phyloP scores from a whole-genome alignment of 2,888 invertebrate species.

The Bellardia pandia region DNA sequence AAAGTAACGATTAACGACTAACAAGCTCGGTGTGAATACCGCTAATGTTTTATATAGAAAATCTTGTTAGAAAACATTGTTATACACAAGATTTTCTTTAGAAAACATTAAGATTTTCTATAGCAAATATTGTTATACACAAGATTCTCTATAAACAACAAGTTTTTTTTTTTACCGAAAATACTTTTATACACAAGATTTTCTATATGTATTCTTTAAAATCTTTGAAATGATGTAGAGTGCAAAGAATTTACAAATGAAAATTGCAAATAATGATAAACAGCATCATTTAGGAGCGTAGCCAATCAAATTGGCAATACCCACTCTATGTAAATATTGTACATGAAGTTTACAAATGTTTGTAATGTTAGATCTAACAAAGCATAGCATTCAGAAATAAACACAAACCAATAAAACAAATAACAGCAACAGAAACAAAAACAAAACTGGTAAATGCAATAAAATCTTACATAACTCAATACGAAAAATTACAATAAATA shows the following conservation, averaged over 20 bases:
- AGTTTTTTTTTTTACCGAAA: too few relatives aligned
- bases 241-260: conserved; percentile 5
- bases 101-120: too few relatives aligned
- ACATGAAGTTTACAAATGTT: conserved; percentile 29
- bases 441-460: conserved; percentile 22
- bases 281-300: not conserved
- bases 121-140: too few relatives aligned
- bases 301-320: conserved; percentile 27
- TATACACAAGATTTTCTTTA: too few relatives aligned
- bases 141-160: too few relatives aligned
- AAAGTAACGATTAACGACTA: too few relatives aligned
- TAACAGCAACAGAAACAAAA: not conserved
- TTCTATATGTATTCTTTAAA: too few relatives aligned
- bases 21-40: too few relatives aligned
- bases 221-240: not conserved
- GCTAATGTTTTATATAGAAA: too few relatives aligned
- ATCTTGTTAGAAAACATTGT: too few relatives aligned
- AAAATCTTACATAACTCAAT: conserved; percentile 50
- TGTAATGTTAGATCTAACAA: conserved; percentile 6
- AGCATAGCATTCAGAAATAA: not conserved
- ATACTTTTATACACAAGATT: too few relatives aligned
- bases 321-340: not conserved
- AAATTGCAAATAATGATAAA: not conserved
- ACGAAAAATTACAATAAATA: conserved; percentile 7
- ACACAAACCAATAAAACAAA: conserved; percentile 1